phyloP scores from a whole-genome alignment of 1,140 invertebrate genomes.

The Pseudachorutes palmiensis region DNA sequence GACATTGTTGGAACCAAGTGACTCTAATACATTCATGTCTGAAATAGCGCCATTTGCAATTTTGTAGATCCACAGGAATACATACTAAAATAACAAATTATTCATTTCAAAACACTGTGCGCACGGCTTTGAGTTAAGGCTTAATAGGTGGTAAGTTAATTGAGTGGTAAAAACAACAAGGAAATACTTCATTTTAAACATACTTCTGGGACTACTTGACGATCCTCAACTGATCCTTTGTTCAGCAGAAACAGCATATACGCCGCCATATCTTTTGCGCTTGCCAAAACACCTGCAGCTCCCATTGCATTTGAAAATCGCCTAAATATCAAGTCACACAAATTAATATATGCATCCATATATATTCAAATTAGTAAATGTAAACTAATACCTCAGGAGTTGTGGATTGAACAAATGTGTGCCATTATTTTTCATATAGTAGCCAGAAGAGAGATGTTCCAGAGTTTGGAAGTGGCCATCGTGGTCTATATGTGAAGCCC shows the following conservation, averaged over 20 bases:
- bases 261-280: slow-evolving; percentile 1
- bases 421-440: background rate
- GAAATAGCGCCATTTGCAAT: too few relatives aligned
- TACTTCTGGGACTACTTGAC: slow-evolving; percentile 9
- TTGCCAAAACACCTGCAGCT: slow-evolving; percentile 11
- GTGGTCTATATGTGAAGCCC: background rate
- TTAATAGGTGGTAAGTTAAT: too few relatives aligned
- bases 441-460: background rate
- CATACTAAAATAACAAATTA: too few relatives aligned
- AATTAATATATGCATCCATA: background rate
- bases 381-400: background rate
- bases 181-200: too few relatives aligned
- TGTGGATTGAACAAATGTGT: background rate
- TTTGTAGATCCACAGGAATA: too few relatives aligned
- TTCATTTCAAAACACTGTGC: too few relatives aligned
- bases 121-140: too few relatives aligned
- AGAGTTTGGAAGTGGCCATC: background rate
- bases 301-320: background rate
- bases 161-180: too few relatives aligned
- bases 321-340: background rate
- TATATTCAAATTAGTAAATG: background rate
- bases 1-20: too few relatives aligned
- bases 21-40: too few relatives aligned
- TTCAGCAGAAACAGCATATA: slow-evolving; percentile 20
- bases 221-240: background rate